Conservation (phyloP, 2,113 vertebrate species). For the Paraplagusia blochii region DNA sequence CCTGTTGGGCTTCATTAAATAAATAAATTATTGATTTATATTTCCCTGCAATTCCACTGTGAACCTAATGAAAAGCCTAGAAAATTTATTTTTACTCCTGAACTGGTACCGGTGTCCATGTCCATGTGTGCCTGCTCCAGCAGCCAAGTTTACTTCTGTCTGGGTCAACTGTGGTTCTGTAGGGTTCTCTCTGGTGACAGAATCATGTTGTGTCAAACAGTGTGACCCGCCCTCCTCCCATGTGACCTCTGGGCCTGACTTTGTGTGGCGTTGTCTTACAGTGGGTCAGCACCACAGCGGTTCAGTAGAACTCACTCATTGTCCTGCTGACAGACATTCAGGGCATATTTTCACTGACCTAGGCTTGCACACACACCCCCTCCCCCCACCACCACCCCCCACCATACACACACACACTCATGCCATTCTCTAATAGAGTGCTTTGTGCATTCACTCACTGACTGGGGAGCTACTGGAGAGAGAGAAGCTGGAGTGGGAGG, state of each 20-base stretch:
- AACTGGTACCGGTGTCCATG: too few species aligned
- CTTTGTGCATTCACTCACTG: slow-evolving; percentile 70
- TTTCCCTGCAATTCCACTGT: too few species aligned
- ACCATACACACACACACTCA: slow-evolving; percentile 42
- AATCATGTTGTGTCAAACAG: slow-evolving; percentile 15
- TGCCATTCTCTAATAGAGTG: slow-evolving; percentile 60
- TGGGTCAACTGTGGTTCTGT: background rate
- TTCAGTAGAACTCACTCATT: slow-evolving; percentile 37
- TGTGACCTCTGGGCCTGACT: slow-evolving; percentile 56
- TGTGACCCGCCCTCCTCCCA: slow-evolving; percentile 3
- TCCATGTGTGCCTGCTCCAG: too few species aligned
- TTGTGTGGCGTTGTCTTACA: slow-evolving; percentile 61
- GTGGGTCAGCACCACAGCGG: slow-evolving; percentile 52
- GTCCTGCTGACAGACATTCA: slow-evolving; percentile 59
- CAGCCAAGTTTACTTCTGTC: too few species aligned
- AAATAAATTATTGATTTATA: too few species aligned
- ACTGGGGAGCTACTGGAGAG: slow-evolving; percentile 54
- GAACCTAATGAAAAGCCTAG: too few species aligned
- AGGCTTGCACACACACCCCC: slow-evolving; percentile 30
- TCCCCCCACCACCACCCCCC: too few species aligned
- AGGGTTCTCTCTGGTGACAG: slow-evolving; percentile 4
- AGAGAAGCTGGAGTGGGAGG: slow-evolving; percentile 53
- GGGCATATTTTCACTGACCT: slow-evolving; percentile 56
- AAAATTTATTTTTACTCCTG: too few species aligned
- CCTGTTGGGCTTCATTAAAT: too few species aligned